Percentiles rank a stretch among this genome's conserved stretches.
These are phyloP conservation scores for Alosa alosa DNA, from an alignment of 2,113 vertebrate genomes.

Conservation along the genomic window DNA sequence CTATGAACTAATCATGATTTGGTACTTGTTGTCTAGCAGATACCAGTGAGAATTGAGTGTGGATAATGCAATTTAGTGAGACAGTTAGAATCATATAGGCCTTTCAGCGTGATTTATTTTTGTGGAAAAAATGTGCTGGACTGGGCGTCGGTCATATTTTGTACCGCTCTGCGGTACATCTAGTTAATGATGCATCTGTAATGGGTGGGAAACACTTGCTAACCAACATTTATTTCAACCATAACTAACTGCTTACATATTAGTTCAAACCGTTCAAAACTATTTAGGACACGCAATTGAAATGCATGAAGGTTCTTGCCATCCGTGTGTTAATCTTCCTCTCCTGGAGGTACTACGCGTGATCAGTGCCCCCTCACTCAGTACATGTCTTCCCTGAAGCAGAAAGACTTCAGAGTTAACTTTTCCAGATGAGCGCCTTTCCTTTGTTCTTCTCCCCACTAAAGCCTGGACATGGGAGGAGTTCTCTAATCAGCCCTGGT, in stretches of 20 bases:
- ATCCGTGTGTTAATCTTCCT: not conserved
- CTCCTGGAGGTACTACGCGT: not conserved
- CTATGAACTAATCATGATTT: too few relatives aligned
- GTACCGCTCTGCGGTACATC: too few relatives aligned
- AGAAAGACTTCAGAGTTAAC: not conserved
- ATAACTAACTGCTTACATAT: not conserved
- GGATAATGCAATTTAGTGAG: too few relatives aligned
- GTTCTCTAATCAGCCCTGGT: not conserved
- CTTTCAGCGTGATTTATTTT: too few relatives aligned
- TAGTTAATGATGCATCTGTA: not conserved
- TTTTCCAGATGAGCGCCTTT: not conserved
- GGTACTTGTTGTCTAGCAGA: too few relatives aligned
- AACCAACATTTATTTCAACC: not conserved
- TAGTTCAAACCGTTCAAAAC: not conserved
- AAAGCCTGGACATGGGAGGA: not conserved
- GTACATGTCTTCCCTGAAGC: not conserved
- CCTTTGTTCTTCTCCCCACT: not conserved
- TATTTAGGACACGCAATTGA: not conserved
- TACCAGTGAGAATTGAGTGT: too few relatives aligned
- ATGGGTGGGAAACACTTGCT: not conserved
- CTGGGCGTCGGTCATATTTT: too few relatives aligned
- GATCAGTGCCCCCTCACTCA: not conserved
- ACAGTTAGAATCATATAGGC: too few relatives aligned
- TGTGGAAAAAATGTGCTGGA: too few relatives aligned
- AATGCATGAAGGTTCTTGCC: not conserved